These are phyloP conservation scores for Oophaga pumilio DNA, from an alignment of 2,113 vertebrate species.

Conservation along the genomic window DNA sequence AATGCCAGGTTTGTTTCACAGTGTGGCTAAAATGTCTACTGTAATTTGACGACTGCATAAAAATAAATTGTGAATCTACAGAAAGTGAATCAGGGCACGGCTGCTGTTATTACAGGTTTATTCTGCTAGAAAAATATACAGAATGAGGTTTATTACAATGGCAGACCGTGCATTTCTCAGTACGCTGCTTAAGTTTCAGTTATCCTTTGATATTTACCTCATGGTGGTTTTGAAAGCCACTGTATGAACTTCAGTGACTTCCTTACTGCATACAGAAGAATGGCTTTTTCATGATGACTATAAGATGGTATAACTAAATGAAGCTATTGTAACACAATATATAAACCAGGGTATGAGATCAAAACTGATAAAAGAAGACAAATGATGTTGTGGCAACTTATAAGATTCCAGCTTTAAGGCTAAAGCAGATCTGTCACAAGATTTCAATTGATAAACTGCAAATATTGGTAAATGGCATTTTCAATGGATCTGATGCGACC, in stretches of 20 bases:
- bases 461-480: too few relatives aligned
- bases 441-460: too few relatives aligned
- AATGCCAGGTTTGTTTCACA: not conserved
- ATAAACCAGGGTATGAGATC: too few relatives aligned
- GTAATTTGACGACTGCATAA: not conserved
- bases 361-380: too few relatives aligned
- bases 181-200: not conserved
- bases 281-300: too few relatives aligned
- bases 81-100: not conserved
- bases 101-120: not conserved
- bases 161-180: not conserved
- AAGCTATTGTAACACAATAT: too few relatives aligned
- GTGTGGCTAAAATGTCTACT: not conserved
- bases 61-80: conserved; percentile 12
- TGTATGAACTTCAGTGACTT: not conserved
- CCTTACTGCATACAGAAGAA: too few relatives aligned
- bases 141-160: not conserved
- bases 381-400: too few relatives aligned
- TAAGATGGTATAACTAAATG: too few relatives aligned
- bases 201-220: not conserved
- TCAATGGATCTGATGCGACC: too few relatives aligned
- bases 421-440: too few relatives aligned
- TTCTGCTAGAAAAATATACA: conserved; percentile 15
- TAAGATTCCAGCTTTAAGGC: too few relatives aligned
- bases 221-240: not conserved